These are phyloP conservation scores for Neoascia interrupta DNA, from an alignment of 2,888 invertebrate genomes.

Conservation along the genomic window DNA sequence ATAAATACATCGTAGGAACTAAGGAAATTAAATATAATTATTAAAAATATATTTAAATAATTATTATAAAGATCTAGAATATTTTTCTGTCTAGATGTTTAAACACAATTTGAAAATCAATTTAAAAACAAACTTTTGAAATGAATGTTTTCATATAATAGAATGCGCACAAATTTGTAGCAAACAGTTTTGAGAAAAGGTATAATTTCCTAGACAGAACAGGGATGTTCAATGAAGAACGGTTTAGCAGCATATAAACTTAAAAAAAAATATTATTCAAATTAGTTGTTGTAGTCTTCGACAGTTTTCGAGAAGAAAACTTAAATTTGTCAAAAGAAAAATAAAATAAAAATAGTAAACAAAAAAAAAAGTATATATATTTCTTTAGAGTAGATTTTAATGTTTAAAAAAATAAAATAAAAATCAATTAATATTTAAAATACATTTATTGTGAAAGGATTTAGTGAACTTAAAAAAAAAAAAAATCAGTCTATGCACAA, in stretches of 20 bases:
- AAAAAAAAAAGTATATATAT: conserved; percentile 12
- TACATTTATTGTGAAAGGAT: conserved; percentile 57
- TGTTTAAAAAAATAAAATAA: conserved; percentile 39
- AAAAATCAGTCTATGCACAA: not conserved
- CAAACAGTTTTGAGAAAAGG: not conserved
- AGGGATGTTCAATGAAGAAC: not conserved
- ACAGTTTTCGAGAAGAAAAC: conserved; percentile 17
- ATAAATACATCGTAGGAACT: not conserved
- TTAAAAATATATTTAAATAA: not conserved
- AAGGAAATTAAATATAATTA: not conserved
- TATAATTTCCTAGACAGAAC: conserved; percentile 13
- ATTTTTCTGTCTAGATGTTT: conserved; percentile 39
- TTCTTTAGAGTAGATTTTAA: conserved; percentile 50
- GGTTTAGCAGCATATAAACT: conserved; percentile 21
- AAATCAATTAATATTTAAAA: conserved; percentile 60
- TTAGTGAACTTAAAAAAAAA: not conserved
- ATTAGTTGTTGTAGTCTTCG: conserved; percentile 49
- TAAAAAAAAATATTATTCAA: no score
- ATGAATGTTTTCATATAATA: not conserved
- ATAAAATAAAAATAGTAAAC: not conserved
- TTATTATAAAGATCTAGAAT: conserved; percentile 17
- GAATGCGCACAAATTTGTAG: conserved; percentile 1
- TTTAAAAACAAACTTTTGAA: no score
- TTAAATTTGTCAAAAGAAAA: conserved; percentile 21
- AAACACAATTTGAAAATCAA: no score